A percentile compares a stretch with the other conserved stretches of the same genome.
phyloP scores from a whole-genome alignment of 2,113 vertebrate species.

The Thinocorus orbignyianus region DNA sequence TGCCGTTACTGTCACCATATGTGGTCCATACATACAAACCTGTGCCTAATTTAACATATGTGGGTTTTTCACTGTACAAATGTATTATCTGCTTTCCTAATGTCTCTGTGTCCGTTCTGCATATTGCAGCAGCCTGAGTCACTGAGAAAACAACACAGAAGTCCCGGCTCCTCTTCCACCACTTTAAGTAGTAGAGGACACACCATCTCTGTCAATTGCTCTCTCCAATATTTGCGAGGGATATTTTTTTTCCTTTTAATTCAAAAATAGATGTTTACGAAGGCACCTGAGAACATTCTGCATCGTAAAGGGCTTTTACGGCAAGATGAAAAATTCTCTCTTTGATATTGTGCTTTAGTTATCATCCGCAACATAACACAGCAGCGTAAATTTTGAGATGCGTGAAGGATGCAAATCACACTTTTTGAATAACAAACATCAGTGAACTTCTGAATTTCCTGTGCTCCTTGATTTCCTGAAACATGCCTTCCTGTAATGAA shows the following conservation, averaged over 20 bases:
- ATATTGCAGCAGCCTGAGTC: background rate
- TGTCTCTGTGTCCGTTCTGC: background rate
- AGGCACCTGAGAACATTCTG: background rate
- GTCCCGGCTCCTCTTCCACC: background rate
- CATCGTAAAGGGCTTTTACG: background rate
- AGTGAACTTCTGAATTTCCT: background rate
- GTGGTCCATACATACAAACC: background rate
- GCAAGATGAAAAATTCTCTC: background rate
- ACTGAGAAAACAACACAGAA: background rate
- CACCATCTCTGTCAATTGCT: background rate
- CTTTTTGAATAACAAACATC: background rate
- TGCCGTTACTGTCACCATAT: background rate
- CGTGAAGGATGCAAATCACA: background rate
- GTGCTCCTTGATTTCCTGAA: background rate
- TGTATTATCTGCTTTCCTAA: background rate
- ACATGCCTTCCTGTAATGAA: background rate
- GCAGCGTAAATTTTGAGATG: background rate
- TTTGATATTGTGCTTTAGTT: background rate
- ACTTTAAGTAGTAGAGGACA: background rate
- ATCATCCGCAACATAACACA: background rate
- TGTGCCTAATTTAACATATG: background rate
- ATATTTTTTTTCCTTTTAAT: background rate
- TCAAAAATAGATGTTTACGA: background rate
- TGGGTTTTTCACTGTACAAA: background rate
- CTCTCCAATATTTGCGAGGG: background rate